Percentiles rank a stretch among this genome's conserved stretches.
Evolutionary conservation across 2,888 invertebrate genomes (phyloP).

Genomic region (Panorpa germanica): DNA sequence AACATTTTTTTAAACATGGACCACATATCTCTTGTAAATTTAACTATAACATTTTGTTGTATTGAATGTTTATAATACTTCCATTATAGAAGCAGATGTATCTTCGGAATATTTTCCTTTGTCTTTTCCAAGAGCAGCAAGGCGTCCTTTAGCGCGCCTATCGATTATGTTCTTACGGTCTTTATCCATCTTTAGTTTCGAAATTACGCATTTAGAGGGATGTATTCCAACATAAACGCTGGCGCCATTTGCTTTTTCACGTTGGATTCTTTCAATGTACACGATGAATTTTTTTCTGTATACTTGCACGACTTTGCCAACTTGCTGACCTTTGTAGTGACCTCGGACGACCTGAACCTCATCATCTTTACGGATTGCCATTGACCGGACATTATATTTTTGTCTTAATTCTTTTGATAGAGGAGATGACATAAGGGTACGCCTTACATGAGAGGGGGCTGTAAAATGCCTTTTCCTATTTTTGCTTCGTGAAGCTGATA

Average conservation of each 20-base stretch:
- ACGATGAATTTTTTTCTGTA: conserved; percentile 99
- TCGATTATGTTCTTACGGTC: conserved; percentile 95
- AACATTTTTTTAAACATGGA: too few species aligned
- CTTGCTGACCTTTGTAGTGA: conserved; percentile 97
- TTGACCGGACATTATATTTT: conserved; percentile 95
- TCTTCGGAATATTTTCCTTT: conserved; percentile 95
- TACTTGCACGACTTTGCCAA: conserved; percentile 94
- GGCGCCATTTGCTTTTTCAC: conserved; percentile 98
- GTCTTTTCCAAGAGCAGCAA: conserved; percentile 82
- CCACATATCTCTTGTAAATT: too few species aligned
- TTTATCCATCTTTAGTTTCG: conserved; percentile 98
- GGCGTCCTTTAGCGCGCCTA: conserved; percentile 85
- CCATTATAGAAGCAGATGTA: conserved; percentile 56
- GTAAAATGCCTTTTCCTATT: conserved; percentile 97
- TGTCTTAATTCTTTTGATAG: conserved; percentile 93
- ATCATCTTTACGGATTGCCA: conserved; percentile 98
- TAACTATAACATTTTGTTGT: too few species aligned
- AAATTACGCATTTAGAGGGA: conserved; percentile 96
- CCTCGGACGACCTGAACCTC: conserved; percentile 98
- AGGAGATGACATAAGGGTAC: conserved; percentile 93
- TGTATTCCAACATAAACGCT: conserved; percentile 98
- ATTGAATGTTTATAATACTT: conserved; percentile 55
- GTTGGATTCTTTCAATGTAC: conserved; percentile 97
- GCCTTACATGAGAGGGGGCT: conserved; percentile 92
- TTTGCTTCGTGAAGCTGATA: conserved; percentile 92